Conservation (phyloP, 2,113 vertebrate genomes). For the Meleagris gallopavo region DNA sequence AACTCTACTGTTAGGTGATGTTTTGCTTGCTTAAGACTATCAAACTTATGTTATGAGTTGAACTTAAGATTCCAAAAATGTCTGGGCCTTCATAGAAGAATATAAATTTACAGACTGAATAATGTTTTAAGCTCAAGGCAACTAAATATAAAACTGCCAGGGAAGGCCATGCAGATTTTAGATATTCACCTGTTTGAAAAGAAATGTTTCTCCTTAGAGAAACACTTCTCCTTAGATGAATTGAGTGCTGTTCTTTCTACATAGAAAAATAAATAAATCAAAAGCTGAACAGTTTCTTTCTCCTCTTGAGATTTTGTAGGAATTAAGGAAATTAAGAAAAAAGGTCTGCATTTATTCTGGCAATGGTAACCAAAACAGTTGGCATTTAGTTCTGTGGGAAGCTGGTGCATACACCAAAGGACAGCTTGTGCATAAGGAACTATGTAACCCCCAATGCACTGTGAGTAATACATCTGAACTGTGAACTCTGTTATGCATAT, state of each 20-base stretch:
- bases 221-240: background rate
- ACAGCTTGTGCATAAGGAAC: background rate
- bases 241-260: background rate
- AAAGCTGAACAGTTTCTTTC: fast-evolving
- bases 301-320: background rate
- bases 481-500: background rate
- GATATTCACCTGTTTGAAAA: background rate
- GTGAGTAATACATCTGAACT: background rate
- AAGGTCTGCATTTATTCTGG: background rate
- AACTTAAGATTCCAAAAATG: background rate
- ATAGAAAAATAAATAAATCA: background rate
- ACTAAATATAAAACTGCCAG: background rate
- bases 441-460: background rate
- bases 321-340: background rate
- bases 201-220: background rate
- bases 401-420: background rate
- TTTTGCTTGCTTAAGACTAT: background rate
- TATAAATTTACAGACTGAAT: background rate
- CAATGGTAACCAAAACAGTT: background rate
- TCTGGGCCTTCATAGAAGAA: background rate
- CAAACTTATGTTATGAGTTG: background rate
- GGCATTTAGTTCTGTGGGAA: background rate
- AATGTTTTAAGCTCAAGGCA: background rate
- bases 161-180: background rate
- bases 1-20: background rate